Evolutionary conservation across 2,888 invertebrate genomes (phyloP).

Genomic region (Temnothorax rugatulus): DNA sequence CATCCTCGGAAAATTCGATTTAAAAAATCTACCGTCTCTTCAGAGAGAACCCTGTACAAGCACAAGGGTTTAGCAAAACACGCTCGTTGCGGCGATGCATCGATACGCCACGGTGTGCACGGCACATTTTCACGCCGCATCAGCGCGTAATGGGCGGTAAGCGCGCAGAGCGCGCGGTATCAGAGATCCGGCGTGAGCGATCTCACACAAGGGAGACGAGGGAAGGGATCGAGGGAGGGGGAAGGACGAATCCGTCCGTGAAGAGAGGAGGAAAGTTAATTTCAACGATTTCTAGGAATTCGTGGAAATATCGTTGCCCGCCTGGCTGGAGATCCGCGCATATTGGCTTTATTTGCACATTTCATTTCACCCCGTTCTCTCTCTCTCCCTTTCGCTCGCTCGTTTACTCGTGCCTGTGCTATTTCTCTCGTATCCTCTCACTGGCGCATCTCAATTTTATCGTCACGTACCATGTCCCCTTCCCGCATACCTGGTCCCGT

Average conservation of each 20-base stretch:
- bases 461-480: conserved; percentile 63
- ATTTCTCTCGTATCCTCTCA: conserved; percentile 24
- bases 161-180: not conserved
- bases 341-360: conserved; percentile 86
- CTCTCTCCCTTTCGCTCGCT: not conserved
- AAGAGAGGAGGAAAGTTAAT: conserved; percentile 79
- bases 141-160: conserved; percentile 35
- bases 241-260: conserved; percentile 52
- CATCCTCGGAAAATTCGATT: conserved; percentile 45
- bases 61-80: conserved; percentile 28
- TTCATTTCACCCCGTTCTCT: conserved; percentile 80
- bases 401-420: not conserved
- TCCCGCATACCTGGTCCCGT: not conserved
- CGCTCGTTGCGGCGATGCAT: conserved; percentile 32
- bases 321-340: conserved; percentile 79
- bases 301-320: conserved; percentile 81
- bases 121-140: conserved; percentile 51
- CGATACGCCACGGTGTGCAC: conserved; percentile 37
- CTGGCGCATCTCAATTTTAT: conserved; percentile 77
- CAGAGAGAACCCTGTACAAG: not conserved
- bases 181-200: conserved; percentile 39
- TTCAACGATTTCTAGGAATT: conserved; percentile 76
- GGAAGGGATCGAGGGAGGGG: not conserved
- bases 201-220: conserved; percentile 6
- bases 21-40: conserved; percentile 28